Base-by-base conservation (phyloP, 2,888 invertebrate species). In the Pogonocherus hispidulus region DNA sequence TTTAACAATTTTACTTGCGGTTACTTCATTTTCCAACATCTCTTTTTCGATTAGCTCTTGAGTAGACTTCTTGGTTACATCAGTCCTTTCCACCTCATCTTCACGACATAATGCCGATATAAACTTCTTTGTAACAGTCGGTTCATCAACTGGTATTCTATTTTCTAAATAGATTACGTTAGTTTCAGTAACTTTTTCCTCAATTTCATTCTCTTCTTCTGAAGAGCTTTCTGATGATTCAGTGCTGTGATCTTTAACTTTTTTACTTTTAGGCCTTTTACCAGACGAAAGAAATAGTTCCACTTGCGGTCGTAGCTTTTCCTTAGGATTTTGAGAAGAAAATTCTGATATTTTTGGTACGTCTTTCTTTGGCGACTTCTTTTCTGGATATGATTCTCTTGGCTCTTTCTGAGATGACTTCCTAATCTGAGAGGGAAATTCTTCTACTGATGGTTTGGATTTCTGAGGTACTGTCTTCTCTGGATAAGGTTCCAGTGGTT, bases 111-210 rank as follows among this genome's bases (percentile, higher is more conserved):
- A 64, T 51, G 74, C 74, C 41, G 72, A 75, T 37, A 83, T 79
- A 64, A 80, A 79, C 71, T 81, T 83, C 65, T 83, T 84, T 18
- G 79, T 78, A 18, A 77, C 70, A 3, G 81, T 27, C 9, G 84
- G 83, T 73, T 85, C 85, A 19, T 82, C 78, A 14, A 84, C 80
- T 11, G 84, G 84, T 27, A 80, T 70, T 72, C 62, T 76, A 41
- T 71, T 77, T 74, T 80, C 80, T 22, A 70, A 60, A 52, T 63
- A 59, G 1, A 59, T 46, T 20, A 46, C 19, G 63, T 44, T 71
- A 35, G 51, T 51, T 63, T 70, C 14, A 41, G 54, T 46, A 35
- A 73, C 19, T 64, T 67, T 57, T 55, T 68, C 66, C 68, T 76
- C 66, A 22, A 68, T 59, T 64, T 73, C 63, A 11, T 1, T 27